Evolutionary conservation across 2,797 vertebrate species (phyloP).

Genomic region (Darevskia nairensis): DNA sequence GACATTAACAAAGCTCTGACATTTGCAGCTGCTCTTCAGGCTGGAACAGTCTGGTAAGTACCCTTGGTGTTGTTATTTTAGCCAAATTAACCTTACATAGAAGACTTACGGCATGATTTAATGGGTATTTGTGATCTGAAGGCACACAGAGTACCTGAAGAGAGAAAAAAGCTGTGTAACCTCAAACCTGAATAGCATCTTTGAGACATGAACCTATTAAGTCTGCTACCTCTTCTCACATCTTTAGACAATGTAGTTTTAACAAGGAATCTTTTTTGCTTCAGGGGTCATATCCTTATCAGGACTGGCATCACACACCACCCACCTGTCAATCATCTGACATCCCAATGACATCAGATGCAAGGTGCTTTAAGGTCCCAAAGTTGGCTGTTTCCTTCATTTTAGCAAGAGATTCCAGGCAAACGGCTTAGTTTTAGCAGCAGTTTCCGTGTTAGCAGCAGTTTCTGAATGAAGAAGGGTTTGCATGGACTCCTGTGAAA

Average conservation of each 20-base stretch:
- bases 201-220: background rate
- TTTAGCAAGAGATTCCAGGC: background rate
- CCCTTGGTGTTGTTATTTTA: background rate
- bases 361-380: no score
- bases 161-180: background rate
- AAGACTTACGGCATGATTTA: background rate
- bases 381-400: background rate
- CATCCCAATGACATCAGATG: no score
- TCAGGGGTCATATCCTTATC: no score
- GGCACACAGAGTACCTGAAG: no score
- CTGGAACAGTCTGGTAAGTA: slow-evolving; percentile 89
- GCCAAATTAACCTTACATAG: background rate
- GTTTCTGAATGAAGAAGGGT: no score
- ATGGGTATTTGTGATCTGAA: background rate
- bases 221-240: no score
- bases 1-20: slow-evolving; percentile 88
- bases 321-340: no score
- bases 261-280: no score
- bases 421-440: background rate
- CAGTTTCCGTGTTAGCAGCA: background rate
- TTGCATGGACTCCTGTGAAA: background rate
- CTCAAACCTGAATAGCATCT: background rate
- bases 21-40: slow-evolving; percentile 85
- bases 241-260: no score
- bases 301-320: no score